Evolutionary conservation across 2,888 invertebrate species (phyloP), one percentile per base, ranked within the genome.

Genomic region (Pocota personata): DNA sequence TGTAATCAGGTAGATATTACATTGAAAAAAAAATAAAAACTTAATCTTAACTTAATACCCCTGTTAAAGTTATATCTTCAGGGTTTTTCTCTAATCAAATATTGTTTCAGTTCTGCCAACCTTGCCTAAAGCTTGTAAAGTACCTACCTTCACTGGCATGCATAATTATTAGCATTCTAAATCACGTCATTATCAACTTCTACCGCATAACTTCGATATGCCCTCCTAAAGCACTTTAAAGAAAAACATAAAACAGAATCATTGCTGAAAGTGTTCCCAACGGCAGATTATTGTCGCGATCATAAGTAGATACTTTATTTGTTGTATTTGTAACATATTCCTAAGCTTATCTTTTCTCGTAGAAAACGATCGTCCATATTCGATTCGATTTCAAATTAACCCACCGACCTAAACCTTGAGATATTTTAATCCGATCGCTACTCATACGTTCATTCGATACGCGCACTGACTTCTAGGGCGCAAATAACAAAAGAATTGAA

Each of bases 1-100:
- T 97, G 97, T 90, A 95, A 97, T 87, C 95, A 95, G 94, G 96
- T 96, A 92, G 92, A 62, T 73, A 4, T 19, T 27, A 30, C 3
- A 37, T 3, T 32, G 3, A 24, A 24, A 24, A 24, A 24, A 48
- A 3, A 21, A 48, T 10, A 19, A 3, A 7, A 14, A 14, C 14
- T n/a, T 46, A 19, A 24, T 24, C 24, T 24, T 24, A 4, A 4
- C 24, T 24, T 4, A 4, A 24, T 24, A 2, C 2, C 2, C 24
- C 24, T 24, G 24, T 24, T 24, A 24, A 3, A 3, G 2, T 24
- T 4, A 4, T 24, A 24, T 24, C 24, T 24, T 24, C 4, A 40
- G 14, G 12, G 3, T 5, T 35, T 7, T 4, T 12, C 35, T 35
- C 12, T 8, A 10, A n/a, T 37, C 12, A 37, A 0, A n/a, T 12